A percentile compares a stretch with the other conserved stretches of the same genome.
Conservation (phyloP, 2,797 vertebrate species). For the Urocyon cinereoargenteus region DNA sequence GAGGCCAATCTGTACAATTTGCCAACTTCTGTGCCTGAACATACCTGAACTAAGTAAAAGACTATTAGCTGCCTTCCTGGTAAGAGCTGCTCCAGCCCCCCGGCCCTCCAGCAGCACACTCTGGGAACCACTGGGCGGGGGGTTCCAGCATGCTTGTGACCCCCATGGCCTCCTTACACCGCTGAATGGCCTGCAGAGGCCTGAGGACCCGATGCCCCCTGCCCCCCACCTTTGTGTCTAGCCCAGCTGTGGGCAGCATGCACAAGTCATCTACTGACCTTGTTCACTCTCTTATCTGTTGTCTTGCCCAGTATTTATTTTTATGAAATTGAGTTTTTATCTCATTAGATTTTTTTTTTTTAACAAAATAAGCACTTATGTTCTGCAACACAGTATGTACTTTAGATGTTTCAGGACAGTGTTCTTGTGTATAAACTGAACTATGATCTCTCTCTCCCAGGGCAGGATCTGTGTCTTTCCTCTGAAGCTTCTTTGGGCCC, state of each 20-base stretch:
- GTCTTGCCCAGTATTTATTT: background rate
- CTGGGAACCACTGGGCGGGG: background rate
- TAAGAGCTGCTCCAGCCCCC: background rate
- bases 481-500: background rate
- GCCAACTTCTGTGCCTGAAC: background rate
- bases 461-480: background rate
- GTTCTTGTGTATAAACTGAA: background rate
- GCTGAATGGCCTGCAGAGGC: background rate
- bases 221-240: background rate
- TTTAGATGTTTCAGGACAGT: background rate
- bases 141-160: background rate
- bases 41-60: background rate
- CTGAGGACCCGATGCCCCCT: fast-evolving
- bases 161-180: background rate
- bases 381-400: background rate
- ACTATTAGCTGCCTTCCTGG: background rate
- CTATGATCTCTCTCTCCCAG: background rate
- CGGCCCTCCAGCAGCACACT: background rate
- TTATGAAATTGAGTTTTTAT: background rate
- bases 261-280: background rate
- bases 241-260: background rate
- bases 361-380: background rate
- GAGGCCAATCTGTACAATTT: background rate
- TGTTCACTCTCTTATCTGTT: background rate
- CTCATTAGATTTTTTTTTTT: background rate